A percentile compares a stretch with the other conserved stretches of the same genome.
phyloP scores from a whole-genome alignment of 2,113 vertebrate species.

The Rhea americana region DNA sequence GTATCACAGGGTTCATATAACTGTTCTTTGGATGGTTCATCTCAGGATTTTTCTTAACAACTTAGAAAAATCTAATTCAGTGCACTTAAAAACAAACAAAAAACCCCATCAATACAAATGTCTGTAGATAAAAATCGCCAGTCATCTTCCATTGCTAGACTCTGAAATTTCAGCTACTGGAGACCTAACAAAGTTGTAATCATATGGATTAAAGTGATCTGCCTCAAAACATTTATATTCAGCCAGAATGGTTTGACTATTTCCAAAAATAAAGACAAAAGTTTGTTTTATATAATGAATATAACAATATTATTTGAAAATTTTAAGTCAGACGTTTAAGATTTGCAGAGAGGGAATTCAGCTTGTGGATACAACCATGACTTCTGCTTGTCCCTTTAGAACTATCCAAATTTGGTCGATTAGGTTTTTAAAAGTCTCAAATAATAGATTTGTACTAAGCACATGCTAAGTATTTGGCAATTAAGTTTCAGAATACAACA shows the following conservation, averaged over 20 bases:
- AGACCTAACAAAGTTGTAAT: neutral
- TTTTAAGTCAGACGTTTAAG: neutral
- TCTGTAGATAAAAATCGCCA: neutral
- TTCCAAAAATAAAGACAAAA: neutral
- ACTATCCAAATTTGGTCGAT: neutral
- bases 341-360: neutral
- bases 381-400: neutral
- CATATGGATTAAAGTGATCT: neutral
- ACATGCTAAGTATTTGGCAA: neutral
- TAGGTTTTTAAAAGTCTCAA: neutral
- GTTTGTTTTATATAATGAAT: neutral
- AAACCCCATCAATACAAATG: neutral
- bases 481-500: neutral
- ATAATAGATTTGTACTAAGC: neutral
- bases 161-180: neutral
- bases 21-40: neutral
- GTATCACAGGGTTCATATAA: neutral
- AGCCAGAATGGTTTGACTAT: neutral
- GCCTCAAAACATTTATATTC: neutral
- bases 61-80: neutral
- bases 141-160: neutral
- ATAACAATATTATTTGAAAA: neutral
- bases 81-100: neutral
- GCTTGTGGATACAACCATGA: neutral
- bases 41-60: neutral